A percentile compares a stretch with the other conserved stretches of the same genome.
Evolutionary conservation across 1,140 invertebrate genomes (phyloP).

Genomic region (Reticulitermes speratus): DNA sequence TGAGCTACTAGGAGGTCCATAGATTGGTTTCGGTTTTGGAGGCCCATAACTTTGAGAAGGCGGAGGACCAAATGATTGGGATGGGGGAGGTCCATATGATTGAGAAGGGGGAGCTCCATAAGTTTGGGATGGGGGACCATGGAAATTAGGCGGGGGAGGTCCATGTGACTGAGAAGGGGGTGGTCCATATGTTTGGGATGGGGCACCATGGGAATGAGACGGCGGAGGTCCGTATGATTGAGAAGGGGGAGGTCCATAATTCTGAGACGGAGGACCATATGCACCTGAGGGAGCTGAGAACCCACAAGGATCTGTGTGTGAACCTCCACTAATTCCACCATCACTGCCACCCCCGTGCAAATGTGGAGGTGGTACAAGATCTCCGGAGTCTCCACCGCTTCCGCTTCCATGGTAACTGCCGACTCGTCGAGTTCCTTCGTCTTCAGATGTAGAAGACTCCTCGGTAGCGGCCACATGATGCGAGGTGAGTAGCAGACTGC

Average conservation of each 20-base stretch:
- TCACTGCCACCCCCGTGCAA: neutral
- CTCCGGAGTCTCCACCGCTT: slow-evolving; percentile 11
- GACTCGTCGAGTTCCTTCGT: neutral
- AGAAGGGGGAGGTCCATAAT: neutral
- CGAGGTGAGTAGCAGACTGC: neutral
- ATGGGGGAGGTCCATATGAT: slow-evolving; percentile 45
- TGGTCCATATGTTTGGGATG: neutral
- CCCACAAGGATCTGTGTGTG: neutral
- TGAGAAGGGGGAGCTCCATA: slow-evolving; percentile 26
- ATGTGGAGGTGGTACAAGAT: slow-evolving; percentile 18
- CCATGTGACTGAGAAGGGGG: slow-evolving; percentile 13
- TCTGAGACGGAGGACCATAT: neutral
- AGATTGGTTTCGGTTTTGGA: slow-evolving; percentile 43
- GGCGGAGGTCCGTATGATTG: slow-evolving; percentile 4
- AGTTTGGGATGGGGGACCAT: neutral
- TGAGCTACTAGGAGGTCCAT: slow-evolving; percentile 38
- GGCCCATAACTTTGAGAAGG: slow-evolving; percentile 40
- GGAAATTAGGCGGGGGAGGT: slow-evolving; percentile 25
- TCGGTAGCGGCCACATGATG: neutral
- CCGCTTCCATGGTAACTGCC: slow-evolving; percentile 25
- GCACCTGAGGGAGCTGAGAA: neutral
- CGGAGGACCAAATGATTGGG: slow-evolving; percentile 37
- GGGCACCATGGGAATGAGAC: neutral
- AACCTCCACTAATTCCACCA: neutral
- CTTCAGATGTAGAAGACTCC: neutral